Base-by-base conservation (phyloP, 2,888 invertebrate species). In the Tachina grossa region DNA sequence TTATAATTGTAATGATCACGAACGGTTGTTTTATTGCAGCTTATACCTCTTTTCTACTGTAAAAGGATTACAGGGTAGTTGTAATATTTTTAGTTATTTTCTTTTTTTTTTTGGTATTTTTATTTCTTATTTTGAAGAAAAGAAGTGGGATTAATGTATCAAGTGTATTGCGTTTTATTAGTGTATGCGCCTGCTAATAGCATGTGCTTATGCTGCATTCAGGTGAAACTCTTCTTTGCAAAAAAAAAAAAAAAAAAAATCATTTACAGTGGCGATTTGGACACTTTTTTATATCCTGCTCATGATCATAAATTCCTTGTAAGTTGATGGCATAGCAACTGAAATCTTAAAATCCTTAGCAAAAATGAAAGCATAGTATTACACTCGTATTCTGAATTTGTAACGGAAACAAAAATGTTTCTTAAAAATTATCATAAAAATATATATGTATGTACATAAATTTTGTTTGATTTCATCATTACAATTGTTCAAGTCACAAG, bases 1-100 rank as follows among this genome's bases (percentile, higher is more conserved):
- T 66, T 79, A 75, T 85, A 83, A 85, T 85, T 85, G 63, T 85
- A 85, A 85, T 85, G 85, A 85, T 85, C 85, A 85, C 85, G 85
- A 66, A 51, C 76, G 59, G 59, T 39, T 53, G 31, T 76, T 82
- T 65, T 66, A 72, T 45, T 47, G 9, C 57, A 68, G 53, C 51
- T 74, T 74, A 41, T 74, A 47, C 4, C 1, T 49, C 1, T 57
- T 55, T 8, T n/a, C 43, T 45, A 51, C 43, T 41, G 55, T 61
- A 53, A 59, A 61, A 68, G 47, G 13, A 61, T 75, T 76, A 75
- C 51, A 69, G 11, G 9, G 19, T 51, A 41, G 49, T 66, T 80
- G 72, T 57, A 74, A 66, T 72, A 45, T 55, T n/a, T 31, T 19
- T 68, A 22, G n/a, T 31, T 31, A 31, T 5, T 31, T 31, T 31